Percentiles rank a stretch among this genome's conserved stretches.
phyloP scores from a whole-genome alignment of 2,113 vertebrate species.

The Conger conger region DNA sequence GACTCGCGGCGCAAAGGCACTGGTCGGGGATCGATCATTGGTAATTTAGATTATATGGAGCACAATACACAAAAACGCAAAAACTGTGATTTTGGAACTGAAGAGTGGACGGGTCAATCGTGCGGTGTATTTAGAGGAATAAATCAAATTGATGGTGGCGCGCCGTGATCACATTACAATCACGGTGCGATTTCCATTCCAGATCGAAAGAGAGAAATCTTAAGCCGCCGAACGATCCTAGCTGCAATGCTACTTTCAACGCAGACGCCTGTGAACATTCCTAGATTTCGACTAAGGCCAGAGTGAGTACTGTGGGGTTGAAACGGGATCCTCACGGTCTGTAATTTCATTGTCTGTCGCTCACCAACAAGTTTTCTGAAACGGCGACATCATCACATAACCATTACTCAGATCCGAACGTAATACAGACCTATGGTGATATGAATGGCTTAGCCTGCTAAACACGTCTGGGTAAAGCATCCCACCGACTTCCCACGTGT shows the following conservation, averaged over 20 bases:
- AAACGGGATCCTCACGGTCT: neutral
- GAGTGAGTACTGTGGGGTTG: neutral
- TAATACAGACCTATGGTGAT: neutral
- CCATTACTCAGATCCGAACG: too few species aligned
- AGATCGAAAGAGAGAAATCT: neutral
- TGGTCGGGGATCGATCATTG: neutral
- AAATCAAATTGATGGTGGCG: neutral
- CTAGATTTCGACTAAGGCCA: neutral
- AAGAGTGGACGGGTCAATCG: neutral
- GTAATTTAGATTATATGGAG: neutral
- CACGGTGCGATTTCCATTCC: neutral
- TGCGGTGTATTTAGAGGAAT: constrained; percentile 10
- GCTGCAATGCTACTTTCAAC: neutral
- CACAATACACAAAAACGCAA: neutral
- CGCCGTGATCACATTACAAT: constrained; percentile 9
- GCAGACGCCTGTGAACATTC: neutral
- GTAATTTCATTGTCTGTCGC: neutral
- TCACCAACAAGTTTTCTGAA: neutral
- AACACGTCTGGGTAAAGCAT: neutral
- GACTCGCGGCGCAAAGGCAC: neutral
- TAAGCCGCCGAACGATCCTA: neutral
- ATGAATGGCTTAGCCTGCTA: neutral
- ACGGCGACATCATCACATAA: neutral
- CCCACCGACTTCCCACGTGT: neutral
- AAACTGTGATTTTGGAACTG: neutral